These are phyloP conservation scores for Triops cancriformis DNA, from an alignment of 1,140 invertebrate genomes.

Conservation along the genomic window DNA sequence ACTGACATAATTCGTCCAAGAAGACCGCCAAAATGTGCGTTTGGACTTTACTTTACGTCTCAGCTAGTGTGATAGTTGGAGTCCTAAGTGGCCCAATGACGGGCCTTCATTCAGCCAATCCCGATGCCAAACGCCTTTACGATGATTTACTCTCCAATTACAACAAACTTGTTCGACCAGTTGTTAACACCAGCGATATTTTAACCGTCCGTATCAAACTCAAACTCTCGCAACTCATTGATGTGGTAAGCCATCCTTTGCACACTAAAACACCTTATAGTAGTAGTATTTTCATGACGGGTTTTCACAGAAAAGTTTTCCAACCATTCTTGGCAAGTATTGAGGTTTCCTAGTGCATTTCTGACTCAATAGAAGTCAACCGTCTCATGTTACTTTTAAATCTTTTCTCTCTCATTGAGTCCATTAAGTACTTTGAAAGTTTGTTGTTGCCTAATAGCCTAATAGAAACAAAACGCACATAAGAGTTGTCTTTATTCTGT, in stretches of 20 bases:
- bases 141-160: constrained; percentile 93
- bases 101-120: constrained; percentile 51
- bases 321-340: too few species aligned
- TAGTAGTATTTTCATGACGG: background rate
- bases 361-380: too few species aligned
- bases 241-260: constrained; percentile 59
- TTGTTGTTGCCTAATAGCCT: too few species aligned
- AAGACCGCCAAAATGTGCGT: background rate
- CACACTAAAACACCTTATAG: background rate
- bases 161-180: constrained; percentile 93
- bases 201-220: constrained; percentile 94
- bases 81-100: background rate
- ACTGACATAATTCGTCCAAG: too few species aligned
- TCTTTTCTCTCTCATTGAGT: too few species aligned
- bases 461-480: too few species aligned
- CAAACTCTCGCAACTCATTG: constrained; percentile 91
- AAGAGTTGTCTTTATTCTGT: too few species aligned
- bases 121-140: constrained; percentile 86
- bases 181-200: constrained; percentile 90
- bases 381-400: too few species aligned
- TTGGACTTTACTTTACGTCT: background rate
- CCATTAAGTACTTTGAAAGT: too few species aligned
- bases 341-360: too few species aligned
- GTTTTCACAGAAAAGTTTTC: too few species aligned
- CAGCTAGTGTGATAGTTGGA: background rate